phyloP scores from a whole-genome alignment of 2,797 vertebrate genomes.

The Neosalanx taihuensis region DNA sequence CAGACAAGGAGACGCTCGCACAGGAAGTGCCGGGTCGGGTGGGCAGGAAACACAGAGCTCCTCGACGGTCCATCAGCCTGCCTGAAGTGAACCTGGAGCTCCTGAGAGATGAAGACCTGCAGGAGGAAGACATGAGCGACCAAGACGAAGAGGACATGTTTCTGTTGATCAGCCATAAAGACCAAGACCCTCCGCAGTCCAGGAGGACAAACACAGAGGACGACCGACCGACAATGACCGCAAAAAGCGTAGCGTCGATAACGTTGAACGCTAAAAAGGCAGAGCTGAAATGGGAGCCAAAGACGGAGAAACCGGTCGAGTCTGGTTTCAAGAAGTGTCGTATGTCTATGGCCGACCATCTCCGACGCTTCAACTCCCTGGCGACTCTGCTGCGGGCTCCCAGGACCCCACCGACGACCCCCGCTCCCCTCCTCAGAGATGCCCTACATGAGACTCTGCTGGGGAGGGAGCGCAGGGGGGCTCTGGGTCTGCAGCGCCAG shows the following conservation, averaged over 20 bases:
- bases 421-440: conserved; percentile 16
- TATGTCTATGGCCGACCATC: conserved; percentile 23
- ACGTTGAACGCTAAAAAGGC: conserved; percentile 2
- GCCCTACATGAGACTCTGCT: neutral
- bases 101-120: neutral
- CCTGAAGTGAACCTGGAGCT: conserved; percentile 49
- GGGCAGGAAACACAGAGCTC: conserved; percentile 21
- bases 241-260: neutral
- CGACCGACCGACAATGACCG: too few species aligned
- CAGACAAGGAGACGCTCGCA: neutral
- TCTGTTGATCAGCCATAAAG: conserved; percentile 10
- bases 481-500: conserved; percentile 41
- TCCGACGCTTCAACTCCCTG: conserved; percentile 40
- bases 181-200: neutral
- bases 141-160: neutral
- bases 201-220: too few species aligned
- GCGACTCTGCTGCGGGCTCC: conserved; percentile 34
- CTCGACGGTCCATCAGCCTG: conserved; percentile 64
- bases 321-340: conserved; percentile 31
- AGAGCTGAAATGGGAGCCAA: conserved; percentile 15
- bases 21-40: neutral
- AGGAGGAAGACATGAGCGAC: neutral
- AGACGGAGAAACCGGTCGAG: conserved; percentile 24
- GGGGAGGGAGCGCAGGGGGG: conserved; percentile 15
- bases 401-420: conserved; percentile 16